These are phyloP conservation scores for Hiodon tergisus DNA, from an alignment of 2,113 vertebrate genomes.

Conservation along the genomic window DNA sequence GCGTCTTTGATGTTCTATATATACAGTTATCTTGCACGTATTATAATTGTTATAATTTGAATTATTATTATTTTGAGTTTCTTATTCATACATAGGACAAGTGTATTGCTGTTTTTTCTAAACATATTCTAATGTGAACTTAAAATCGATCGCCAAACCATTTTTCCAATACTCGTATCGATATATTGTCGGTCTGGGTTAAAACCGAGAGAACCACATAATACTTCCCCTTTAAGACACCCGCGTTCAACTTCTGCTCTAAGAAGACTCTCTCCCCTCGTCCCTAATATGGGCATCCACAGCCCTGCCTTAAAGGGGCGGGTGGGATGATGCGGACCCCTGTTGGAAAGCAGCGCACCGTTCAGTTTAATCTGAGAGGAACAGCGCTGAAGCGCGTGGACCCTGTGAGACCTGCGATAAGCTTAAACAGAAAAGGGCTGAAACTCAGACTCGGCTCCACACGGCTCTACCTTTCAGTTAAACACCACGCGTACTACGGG, in stretches of 20 bases:
- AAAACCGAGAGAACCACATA: not conserved
- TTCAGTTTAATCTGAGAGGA: constrained; percentile 59
- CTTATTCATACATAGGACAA: too few relatives aligned
- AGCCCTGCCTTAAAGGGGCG: constrained; percentile 56
- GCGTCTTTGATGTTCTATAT: too few relatives aligned
- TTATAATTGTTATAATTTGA: too few relatives aligned
- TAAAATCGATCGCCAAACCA: too few relatives aligned
- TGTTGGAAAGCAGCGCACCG: constrained; percentile 39
- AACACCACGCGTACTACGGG: too few relatives aligned
- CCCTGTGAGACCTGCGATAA: constrained; percentile 55
- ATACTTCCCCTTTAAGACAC: constrained; percentile 17
- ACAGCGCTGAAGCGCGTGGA: constrained; percentile 51
- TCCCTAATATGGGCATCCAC: constrained; percentile 34
- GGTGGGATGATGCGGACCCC: constrained; percentile 52
- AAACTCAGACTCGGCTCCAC: not conserved
- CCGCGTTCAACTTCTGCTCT: not conserved
- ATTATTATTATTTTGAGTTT: too few relatives aligned
- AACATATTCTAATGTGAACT: too few relatives aligned
- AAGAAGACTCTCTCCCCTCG: not conserved
- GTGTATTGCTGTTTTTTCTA: too few relatives aligned
- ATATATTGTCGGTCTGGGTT: too few relatives aligned
- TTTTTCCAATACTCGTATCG: too few relatives aligned
- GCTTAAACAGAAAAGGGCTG: constrained; percentile 44
- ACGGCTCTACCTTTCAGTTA: too few relatives aligned
- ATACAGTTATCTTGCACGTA: too few relatives aligned